Percentiles rank a stretch among this genome's conserved stretches.
Conservation (phyloP, 35 echinoderm and acorn worm genomes). For the Diadema setosum region DNA sequence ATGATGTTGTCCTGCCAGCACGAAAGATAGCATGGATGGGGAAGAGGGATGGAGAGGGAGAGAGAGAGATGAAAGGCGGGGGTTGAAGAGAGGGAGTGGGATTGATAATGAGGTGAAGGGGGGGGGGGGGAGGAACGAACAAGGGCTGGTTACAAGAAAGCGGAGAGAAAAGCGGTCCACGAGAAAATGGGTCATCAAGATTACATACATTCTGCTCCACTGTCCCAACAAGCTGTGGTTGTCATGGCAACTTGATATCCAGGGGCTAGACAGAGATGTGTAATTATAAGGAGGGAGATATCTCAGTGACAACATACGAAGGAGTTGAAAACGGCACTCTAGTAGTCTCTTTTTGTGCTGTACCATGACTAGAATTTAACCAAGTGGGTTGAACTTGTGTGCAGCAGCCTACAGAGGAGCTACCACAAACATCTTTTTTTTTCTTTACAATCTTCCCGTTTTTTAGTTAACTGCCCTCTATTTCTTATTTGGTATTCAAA, state of each 20-base stretch:
- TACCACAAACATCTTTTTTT: no score
- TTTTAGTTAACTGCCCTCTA: no score
- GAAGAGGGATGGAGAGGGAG: background rate
- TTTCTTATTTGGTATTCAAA: no score
- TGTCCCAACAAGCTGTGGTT: background rate
- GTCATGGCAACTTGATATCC: background rate
- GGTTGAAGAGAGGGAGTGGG: background rate
- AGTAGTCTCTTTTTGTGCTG: no score
- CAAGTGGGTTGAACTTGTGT: no score
- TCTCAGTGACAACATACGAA: no score
- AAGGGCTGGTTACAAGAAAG: background rate
- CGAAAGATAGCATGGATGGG: background rate
- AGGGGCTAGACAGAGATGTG: background rate
- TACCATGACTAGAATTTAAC: no score
- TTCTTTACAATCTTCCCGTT: no score
- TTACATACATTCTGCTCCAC: background rate
- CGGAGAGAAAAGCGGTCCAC: background rate
- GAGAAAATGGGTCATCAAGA: slow-evolving; percentile 5
- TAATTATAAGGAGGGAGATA: no score
- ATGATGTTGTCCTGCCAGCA: background rate
- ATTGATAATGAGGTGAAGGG: background rate
- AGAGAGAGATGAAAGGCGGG: background rate
- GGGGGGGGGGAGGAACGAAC: no score
- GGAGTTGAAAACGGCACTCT: background rate
- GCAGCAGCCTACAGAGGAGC: no score